Evolutionary conservation across 2,113 vertebrate species (phyloP), one percentile per base, ranked within the genome.

Genomic region (Tonatia bakeri): DNA sequence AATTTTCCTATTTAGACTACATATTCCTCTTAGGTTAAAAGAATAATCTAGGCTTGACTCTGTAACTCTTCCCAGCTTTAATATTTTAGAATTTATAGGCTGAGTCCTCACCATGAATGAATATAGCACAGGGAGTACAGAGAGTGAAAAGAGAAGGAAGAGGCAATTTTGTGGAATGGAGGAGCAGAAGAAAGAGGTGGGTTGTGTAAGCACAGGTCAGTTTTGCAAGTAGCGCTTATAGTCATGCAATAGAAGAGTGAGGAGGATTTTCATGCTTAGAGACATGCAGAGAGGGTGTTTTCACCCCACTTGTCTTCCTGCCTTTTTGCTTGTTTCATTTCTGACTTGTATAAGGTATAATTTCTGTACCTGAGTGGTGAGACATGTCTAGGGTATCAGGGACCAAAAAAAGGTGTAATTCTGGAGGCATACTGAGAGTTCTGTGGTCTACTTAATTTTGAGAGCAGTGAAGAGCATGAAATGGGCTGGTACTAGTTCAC

Each of bases 1-100:
- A 67, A 50, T 59, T 93, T 65, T 92, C 15, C 17, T 47, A 20
- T 90, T 72, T 59, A n/a, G 16, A 40, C 26, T 82, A 84, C 9
- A 56, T 28, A 73, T 73, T 92, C 16, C 11, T 96, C 33, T 33
- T 9, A 73, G 13, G n/a, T 85, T 7, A 85, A 80, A 84, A 80
- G 31, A 69, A n/a, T 31, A 36, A 43, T 59, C 20, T 82, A 36
- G n/a, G 77, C 36, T 76, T 1, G 43, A 2, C 22, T 40, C 70
- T 73, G 4, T 47, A 94, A 9, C 5, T 90, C 9, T 95, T 81
- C 12, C 36, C 13, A 67, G 26, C 3, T 81, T 64, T 2, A 43
- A 15, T 47, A 28, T 7, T 86, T 92, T 45, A 33, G 47, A 72
- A 59, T 16, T 45, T 38, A 69, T 7, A 52, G 82, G 14, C 14